phyloP scores from a whole-genome alignment of 2,113 vertebrate genomes.

The Nycticorax nycticorax region DNA sequence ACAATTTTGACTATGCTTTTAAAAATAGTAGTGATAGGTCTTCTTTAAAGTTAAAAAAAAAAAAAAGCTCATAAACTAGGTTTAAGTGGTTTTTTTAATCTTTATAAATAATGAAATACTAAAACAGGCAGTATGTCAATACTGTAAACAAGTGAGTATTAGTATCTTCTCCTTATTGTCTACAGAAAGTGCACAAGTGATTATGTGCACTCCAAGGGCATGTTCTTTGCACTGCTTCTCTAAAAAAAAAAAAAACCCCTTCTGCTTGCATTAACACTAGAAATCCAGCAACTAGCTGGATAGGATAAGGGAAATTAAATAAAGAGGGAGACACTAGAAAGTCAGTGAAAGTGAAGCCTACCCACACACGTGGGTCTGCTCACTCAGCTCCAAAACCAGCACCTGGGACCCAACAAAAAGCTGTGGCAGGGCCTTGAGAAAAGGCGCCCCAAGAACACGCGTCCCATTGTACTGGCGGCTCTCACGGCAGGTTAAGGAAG shows the following conservation, averaged over 20 bases:
- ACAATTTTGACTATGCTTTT: background rate
- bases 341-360: background rate
- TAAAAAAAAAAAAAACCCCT: background rate
- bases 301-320: background rate
- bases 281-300: background rate
- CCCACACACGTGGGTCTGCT: background rate
- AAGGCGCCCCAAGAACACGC: background rate
- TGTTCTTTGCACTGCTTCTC: background rate
- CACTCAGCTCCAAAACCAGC: background rate
- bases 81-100: background rate
- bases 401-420: background rate
- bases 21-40: background rate
- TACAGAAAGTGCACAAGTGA: background rate
- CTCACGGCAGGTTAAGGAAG: background rate
- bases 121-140: background rate
- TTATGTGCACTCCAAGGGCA: background rate
- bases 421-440: fast-evolving
- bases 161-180: background rate
- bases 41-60: background rate
- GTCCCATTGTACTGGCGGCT: background rate
- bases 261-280: background rate
- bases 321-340: background rate
- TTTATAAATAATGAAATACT: background rate
- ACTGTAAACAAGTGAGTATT: background rate
- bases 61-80: background rate